Evolutionary conservation across 2,888 invertebrate genomes (phyloP), one percentile per base, ranked within the genome.

Genomic region (Caenorhabditis becei): DNA sequence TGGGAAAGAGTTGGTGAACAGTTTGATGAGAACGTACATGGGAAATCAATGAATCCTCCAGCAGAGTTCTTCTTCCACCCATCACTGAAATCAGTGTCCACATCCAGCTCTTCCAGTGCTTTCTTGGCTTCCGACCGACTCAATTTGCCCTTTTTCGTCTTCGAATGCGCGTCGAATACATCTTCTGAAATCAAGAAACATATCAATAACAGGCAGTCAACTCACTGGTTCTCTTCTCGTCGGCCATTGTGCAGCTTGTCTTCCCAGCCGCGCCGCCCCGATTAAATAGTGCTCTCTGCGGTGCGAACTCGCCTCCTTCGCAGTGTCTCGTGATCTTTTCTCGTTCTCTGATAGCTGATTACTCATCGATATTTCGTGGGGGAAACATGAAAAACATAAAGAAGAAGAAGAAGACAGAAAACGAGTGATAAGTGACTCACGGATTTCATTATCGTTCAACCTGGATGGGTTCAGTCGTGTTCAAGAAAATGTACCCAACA

Each of bases 91-190:
- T 47, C 47, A 2, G 69, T 24, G 11, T 56, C 66, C 18, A 51
- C 51, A 28, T 58, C 67, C 56, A 69, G 47, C 23, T 58, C 49
- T 11, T 58, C 58, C 24, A 69, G 35, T 8, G 69, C 69, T 20
- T 58, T 69, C 49, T 69, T 69, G 1, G 69, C 69, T 32, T 69
- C 69, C 24, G 58, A 59, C 11, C 69, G 47, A n/a, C 69, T 69
- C 59, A 69, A 24, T 10, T 69, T 69, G 10, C 69, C 69, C 35
- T 69, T 69, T n/a, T 69, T 69, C 24, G 49, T 59, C 16, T 69
- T 69, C 4, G 69, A 58, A 18, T 58, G 32, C 1, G 26, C 58
- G 0, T 69, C 69, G 49, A 69, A 69, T 8, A 49, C 41, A 24
- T 32, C 5, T 61, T 70, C 70, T 70, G 67, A n/a, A 67, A 54